phyloP scores from a whole-genome alignment of 2,888 invertebrate genomes.

The Thymelicus lineola region DNA sequence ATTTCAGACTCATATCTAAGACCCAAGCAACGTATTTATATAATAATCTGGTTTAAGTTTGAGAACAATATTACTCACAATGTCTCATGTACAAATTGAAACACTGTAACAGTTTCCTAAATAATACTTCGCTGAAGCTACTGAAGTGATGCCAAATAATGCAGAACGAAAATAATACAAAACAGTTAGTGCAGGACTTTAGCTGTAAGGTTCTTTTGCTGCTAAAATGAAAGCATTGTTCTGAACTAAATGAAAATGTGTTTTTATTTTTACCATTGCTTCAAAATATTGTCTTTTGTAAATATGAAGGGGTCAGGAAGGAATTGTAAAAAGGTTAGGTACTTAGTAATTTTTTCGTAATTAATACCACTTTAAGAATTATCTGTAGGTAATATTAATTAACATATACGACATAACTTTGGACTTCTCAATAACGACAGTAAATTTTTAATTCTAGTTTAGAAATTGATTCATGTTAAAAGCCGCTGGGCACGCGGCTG shows the following conservation, averaged over 20 bases:
- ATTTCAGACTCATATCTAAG: too few species aligned
- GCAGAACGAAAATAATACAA: slow-evolving; percentile 16
- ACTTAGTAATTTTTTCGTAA: background rate
- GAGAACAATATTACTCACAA: background rate
- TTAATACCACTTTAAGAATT: too few species aligned
- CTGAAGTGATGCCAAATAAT: slow-evolving; percentile 12
- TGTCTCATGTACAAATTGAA: background rate
- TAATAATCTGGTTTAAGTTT: too few species aligned
- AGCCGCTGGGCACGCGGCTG: too few species aligned
- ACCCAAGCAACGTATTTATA: too few species aligned
- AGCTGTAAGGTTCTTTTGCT: slow-evolving; percentile 21
- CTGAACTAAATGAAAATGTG: slow-evolving; percentile 25
- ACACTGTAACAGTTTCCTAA: too few species aligned
- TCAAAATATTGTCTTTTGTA: slow-evolving; percentile 4
- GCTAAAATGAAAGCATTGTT: slow-evolving; percentile 26
- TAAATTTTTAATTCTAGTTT: too few species aligned
- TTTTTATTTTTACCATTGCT: slow-evolving; percentile 18
- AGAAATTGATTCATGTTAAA: too few species aligned
- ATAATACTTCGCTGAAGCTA: slow-evolving; percentile 19
- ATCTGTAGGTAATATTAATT: too few species aligned
- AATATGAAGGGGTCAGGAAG: background rate
- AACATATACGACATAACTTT: too few species aligned
- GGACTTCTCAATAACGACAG: too few species aligned
- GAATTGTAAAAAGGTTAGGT: background rate
- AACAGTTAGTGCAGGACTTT: slow-evolving; percentile 29